Conservation (phyloP, 2,797 vertebrate species). For the Catharus ustulatus region DNA sequence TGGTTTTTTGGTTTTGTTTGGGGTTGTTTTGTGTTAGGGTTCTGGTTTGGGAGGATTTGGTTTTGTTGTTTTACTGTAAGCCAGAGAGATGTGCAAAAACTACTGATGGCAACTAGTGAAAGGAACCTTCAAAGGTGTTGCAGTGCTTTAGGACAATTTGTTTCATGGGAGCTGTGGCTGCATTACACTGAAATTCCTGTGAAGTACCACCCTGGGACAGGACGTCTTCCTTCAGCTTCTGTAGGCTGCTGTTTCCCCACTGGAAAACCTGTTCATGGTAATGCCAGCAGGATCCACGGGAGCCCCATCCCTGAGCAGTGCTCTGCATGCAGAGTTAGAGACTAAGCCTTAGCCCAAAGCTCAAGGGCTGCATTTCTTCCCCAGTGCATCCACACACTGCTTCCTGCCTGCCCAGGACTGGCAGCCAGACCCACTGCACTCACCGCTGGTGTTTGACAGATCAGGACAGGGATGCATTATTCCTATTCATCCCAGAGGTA, state of each 20-base stretch:
- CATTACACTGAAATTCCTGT: not conserved
- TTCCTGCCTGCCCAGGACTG: not conserved
- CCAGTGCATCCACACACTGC: not conserved
- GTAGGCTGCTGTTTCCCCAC: rapidly evolving
- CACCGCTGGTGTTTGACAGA: rapidly evolving
- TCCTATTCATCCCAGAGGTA: not conserved
- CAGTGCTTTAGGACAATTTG: not conserved
- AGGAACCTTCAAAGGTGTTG: not conserved
- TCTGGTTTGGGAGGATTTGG: not conserved
- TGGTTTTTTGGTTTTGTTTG: not conserved
- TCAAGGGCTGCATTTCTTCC: not conserved
- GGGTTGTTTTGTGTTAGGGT: not conserved
- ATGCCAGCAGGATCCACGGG: not conserved
- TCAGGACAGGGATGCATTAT: not conserved
- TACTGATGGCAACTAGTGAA: not conserved
- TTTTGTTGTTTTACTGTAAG: not conserved
- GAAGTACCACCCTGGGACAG: not conserved
- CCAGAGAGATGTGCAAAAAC: not conserved
- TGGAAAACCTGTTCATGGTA: not conserved
- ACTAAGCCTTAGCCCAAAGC: not conserved
- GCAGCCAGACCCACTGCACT: not conserved
- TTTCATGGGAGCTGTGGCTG: not conserved
- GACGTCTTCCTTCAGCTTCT: not conserved
- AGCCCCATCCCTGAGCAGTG: not conserved
- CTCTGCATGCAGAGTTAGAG: not conserved